These are phyloP conservation scores for Channa maculata DNA, from an alignment of 2,113 vertebrate genomes.

Conservation along the genomic window DNA sequence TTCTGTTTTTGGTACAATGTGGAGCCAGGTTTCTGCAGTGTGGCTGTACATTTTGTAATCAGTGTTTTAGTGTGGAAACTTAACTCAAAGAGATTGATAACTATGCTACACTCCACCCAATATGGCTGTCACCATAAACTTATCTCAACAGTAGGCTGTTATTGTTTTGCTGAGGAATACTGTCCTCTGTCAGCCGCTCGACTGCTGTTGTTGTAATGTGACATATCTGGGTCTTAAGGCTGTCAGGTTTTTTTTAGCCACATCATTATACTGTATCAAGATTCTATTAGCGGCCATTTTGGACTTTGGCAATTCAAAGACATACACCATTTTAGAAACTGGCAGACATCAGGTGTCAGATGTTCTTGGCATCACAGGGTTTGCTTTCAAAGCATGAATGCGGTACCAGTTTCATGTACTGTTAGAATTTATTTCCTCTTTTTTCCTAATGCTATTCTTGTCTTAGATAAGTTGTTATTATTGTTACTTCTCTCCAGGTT, in stretches of 20 bases:
- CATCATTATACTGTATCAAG: conserved; percentile 44
- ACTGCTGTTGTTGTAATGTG: conserved; percentile 50
- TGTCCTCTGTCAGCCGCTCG: conserved; percentile 19
- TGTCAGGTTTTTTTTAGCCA: conserved; percentile 64
- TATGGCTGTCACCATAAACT: conserved; percentile 3
- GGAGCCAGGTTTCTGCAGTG: not conserved
- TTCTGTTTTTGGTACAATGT: not conserved
- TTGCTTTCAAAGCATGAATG: conserved; percentile 31
- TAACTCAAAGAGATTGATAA: not conserved
- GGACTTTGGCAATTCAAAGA: conserved; percentile 55
- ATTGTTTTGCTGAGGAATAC: conserved; percentile 41
- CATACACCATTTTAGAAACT: conserved; percentile 68
- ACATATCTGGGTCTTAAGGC: conserved; percentile 75
- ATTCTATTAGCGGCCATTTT: conserved; percentile 68
- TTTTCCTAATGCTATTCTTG: conserved; percentile 22
- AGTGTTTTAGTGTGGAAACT: not conserved
- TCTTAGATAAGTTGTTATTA: conserved; percentile 6
- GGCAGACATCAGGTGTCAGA: conserved; percentile 63
- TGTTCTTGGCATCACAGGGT: conserved; percentile 54
- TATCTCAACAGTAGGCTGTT: conserved; percentile 29
- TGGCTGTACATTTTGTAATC: not conserved
- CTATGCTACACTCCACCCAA: not conserved
- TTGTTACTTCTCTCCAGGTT: not conserved
- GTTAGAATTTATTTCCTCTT: conserved; percentile 23
- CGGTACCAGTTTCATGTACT: conserved; percentile 38